These are phyloP conservation scores for Mystacornis crossleyi DNA, from an alignment of 2,113 vertebrate genomes.

Conservation along the genomic window DNA sequence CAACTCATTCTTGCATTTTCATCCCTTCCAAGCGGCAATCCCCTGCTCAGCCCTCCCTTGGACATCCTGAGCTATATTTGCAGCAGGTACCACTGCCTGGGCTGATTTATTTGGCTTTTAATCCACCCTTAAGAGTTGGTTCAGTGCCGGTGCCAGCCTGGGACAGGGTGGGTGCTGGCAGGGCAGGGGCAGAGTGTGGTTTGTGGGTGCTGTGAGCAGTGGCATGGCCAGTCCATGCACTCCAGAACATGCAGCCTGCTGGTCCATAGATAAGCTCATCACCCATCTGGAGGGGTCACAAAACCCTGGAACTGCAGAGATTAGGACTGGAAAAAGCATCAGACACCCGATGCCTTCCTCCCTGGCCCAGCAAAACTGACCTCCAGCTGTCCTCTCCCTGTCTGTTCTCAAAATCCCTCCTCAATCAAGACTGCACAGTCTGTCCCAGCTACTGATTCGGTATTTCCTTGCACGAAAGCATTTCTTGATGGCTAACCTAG, in stretches of 20 bases:
- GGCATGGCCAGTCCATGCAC: accelerated
- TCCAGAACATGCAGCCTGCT: neutral
- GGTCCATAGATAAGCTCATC: neutral
- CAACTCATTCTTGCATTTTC: neutral
- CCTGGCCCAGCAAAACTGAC: neutral
- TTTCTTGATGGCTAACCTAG: neutral
- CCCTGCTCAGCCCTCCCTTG: neutral
- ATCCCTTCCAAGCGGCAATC: neutral
- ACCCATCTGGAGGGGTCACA: neutral
- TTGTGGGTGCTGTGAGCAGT: neutral
- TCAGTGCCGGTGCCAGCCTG: neutral
- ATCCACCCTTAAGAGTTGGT: neutral
- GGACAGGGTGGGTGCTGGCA: neutral
- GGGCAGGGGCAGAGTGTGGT: neutral
- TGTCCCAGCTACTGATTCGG: neutral
- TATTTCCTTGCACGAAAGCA: neutral
- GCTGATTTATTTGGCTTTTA: neutral
- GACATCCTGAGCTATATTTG: neutral
- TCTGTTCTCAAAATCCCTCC: neutral
- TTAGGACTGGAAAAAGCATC: neutral
- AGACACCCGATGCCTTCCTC: neutral
- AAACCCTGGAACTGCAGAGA: neutral
- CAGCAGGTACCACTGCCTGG: neutral
- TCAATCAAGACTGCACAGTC: neutral
- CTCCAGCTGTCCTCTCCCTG: neutral